These are phyloP conservation scores for Notiomystis cincta DNA, from an alignment of 2,113 vertebrate genomes.

Conservation along the genomic window DNA sequence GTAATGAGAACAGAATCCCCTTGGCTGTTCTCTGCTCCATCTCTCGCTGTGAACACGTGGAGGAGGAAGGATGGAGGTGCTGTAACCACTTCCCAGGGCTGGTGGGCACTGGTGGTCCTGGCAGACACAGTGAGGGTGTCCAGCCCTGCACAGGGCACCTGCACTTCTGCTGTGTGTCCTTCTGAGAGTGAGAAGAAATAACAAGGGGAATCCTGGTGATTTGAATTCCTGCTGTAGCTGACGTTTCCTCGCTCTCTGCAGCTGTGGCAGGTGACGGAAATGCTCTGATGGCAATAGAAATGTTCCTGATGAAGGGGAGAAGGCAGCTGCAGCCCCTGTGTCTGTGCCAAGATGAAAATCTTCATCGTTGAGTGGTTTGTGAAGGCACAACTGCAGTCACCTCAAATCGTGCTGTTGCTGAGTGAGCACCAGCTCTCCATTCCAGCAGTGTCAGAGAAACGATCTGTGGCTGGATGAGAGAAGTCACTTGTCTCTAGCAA, in stretches of 20 bases:
- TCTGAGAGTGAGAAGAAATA: neutral
- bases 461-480: neutral
- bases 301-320: neutral
- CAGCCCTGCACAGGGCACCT: neutral
- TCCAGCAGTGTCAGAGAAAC: neutral
- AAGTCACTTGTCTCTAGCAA: rapidly evolving
- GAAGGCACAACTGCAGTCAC: neutral
- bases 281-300: neutral
- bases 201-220: neutral
- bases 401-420: neutral
- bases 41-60: rapidly evolving
- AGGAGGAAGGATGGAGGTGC: neutral
- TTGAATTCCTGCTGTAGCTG: neutral
- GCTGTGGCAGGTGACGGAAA: neutral
- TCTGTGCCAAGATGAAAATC: neutral
- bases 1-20: neutral
- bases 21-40: neutral
- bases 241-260: neutral
- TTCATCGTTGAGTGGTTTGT: neutral
- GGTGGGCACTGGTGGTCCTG: neutral
- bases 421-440: neutral
- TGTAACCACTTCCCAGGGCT: neutral
- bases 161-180: neutral
- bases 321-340: neutral
- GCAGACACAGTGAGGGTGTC: neutral